phyloP scores from a whole-genome alignment of 2,797 vertebrate species.

The Leuciscus waleckii region DNA sequence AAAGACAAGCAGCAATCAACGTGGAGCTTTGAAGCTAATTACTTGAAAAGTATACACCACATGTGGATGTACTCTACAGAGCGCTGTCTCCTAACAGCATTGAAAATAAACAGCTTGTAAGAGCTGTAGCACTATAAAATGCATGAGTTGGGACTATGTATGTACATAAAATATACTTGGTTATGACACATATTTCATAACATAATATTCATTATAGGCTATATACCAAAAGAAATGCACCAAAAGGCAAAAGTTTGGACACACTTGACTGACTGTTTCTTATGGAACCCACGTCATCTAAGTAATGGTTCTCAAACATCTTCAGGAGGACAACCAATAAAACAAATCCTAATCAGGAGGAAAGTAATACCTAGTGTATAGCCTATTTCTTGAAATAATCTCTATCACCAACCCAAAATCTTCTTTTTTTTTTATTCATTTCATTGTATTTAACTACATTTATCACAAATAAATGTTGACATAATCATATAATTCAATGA shows the following conservation, averaged over 20 bases:
- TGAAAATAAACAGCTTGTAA: constrained; percentile 7
- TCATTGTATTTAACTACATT: background rate
- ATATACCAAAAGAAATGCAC: no score
- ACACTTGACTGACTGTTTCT: background rate
- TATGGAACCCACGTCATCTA: background rate
- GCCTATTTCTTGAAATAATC: background rate
- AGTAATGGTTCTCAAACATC: background rate
- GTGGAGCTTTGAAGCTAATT: constrained; percentile 35
- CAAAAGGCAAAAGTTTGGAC: background rate
- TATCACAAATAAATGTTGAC: background rate
- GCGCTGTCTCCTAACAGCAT: background rate
- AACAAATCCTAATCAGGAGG: background rate
- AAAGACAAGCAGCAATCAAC: constrained; percentile 49
- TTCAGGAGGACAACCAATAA: background rate
- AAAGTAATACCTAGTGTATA: background rate
- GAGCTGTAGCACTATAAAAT: background rate
- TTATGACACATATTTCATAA: background rate
- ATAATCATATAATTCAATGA: background rate
- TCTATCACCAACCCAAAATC: background rate
- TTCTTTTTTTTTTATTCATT: background rate
- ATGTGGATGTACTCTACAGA: background rate
- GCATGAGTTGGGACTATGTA: background rate
- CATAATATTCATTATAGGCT: background rate
- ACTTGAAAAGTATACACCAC: constrained; percentile 31
- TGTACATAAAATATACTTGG: background rate